A percentile compares a stretch with the other conserved stretches of the same genome.
Evolutionary conservation across 2,797 vertebrate species (phyloP).

Genomic region (Yasuhikotakia modesta): DNA sequence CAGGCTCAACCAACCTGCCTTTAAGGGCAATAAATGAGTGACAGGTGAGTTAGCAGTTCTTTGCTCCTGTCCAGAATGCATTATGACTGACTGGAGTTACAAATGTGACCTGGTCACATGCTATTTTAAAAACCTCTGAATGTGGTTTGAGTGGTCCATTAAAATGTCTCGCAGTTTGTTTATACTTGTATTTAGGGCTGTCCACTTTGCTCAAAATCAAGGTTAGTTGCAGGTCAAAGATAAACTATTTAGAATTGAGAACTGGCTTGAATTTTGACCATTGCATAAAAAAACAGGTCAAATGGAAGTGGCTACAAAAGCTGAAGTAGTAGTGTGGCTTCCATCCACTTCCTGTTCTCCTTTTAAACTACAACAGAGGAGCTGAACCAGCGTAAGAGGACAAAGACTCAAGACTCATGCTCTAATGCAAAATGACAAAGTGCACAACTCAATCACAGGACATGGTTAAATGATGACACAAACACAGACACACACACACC

Average conservation of each 20-base stretch:
- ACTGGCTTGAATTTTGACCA: neutral
- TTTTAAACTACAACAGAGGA: conserved; percentile 9
- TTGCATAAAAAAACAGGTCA: neutral
- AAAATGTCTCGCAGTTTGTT: neutral
- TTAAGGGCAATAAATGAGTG: too few species aligned
- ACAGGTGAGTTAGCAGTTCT: too few species aligned
- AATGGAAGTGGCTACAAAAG: neutral
- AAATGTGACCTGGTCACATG: neutral
- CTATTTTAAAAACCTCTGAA: neutral
- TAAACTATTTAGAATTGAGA: neutral
- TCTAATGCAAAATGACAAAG: conserved; percentile 68
- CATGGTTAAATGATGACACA: conserved; percentile 73
- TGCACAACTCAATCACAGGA: conserved; percentile 64
- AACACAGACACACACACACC: too few species aligned
- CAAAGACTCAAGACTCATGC: conserved; percentile 25
- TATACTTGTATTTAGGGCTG: neutral
- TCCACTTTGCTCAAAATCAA: neutral
- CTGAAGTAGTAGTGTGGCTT: neutral
- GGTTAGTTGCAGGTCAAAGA: neutral
- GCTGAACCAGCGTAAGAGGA: conserved; percentile 24
- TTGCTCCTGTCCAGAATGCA: too few species aligned
- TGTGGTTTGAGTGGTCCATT: neutral
- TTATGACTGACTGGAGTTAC: too few species aligned
- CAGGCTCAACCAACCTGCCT: too few species aligned
- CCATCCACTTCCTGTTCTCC: neutral